phyloP scores from a whole-genome alignment of 2,888 invertebrate genomes.

The Sabellastarte sp. region DNA sequence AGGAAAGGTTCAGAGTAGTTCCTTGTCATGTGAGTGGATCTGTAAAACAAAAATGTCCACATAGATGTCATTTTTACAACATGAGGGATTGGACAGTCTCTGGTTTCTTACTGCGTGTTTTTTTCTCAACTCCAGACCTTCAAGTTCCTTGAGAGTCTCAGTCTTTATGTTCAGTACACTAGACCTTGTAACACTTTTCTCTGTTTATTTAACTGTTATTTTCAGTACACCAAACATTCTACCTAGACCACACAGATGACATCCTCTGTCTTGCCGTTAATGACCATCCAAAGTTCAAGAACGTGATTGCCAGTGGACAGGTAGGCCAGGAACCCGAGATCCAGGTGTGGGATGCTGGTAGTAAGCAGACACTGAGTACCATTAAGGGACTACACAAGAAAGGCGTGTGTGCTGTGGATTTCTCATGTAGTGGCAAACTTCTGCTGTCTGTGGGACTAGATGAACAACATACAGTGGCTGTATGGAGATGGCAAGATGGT shows the following conservation, averaged over 20 bases:
- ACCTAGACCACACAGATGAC: conserved; percentile 58
- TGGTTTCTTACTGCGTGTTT: too few species aligned
- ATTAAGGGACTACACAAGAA: conserved; percentile 35
- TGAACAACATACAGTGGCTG: conserved; percentile 48
- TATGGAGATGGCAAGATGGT: conserved; percentile 61
- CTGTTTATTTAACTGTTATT: not conserved
- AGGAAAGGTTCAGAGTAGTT: too few species aligned
- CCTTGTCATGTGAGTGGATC: too few species aligned
- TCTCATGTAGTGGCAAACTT: conserved; percentile 58
- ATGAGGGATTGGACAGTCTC: too few species aligned
- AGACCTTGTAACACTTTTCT: too few species aligned
- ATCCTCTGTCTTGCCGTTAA: conserved; percentile 58
- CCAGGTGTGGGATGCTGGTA: conserved; percentile 54
- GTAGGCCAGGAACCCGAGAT: conserved; percentile 55
- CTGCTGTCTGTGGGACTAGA: conserved; percentile 55
- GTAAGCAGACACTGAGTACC: conserved; percentile 53
- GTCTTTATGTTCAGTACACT: too few species aligned
- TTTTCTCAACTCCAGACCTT: too few species aligned
- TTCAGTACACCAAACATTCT: conserved; percentile 57
- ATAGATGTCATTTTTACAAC: too few species aligned
- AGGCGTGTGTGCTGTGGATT: conserved; percentile 57
- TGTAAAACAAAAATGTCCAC: too few species aligned
- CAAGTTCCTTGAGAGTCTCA: too few species aligned
- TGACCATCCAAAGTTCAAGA: conserved; percentile 55
- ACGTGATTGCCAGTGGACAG: conserved; percentile 57